Evolutionary conservation across 2,797 vertebrate genomes (phyloP).

Genomic region (Acrossocheilus wenchowensis): DNA sequence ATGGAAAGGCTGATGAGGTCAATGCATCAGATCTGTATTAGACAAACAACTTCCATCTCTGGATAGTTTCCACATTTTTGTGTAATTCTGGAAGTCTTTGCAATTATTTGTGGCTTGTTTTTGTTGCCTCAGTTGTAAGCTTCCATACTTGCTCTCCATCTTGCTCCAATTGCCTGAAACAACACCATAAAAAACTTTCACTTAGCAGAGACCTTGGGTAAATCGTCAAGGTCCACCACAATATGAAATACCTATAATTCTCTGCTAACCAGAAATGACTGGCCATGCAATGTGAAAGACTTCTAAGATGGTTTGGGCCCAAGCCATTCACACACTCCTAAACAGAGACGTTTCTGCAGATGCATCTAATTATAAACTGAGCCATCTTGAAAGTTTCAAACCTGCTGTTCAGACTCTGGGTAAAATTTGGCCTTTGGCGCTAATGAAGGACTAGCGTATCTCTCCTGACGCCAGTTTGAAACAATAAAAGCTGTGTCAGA

Average conservation of each 20-base stretch:
- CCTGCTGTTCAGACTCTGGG: conserved; percentile 27
- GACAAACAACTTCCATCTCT: neutral
- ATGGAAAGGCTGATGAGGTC: neutral
- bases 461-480: neutral
- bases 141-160: neutral
- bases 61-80: neutral
- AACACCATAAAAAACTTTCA: conserved; percentile 12
- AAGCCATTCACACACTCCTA: neutral
- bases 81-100: neutral
- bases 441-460: conserved; percentile 27
- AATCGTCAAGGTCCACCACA: conserved; percentile 27
- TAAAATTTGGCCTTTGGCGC: conserved; percentile 1
- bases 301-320: conserved; percentile 24
- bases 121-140: neutral
- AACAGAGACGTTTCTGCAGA: conserved; percentile 16
- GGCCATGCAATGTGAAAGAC: neutral
- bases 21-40: neutral
- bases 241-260: conserved; percentile 23
- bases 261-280: conserved; percentile 4
- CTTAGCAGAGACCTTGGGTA: conserved; percentile 17
- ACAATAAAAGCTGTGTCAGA: conserved; percentile 13
- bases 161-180: neutral
- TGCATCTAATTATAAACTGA: conserved; percentile 43
- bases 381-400: conserved; percentile 14
- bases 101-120: neutral